These are phyloP conservation scores for Agrotis clavis DNA, from an alignment of 2,888 invertebrate species.

Conservation along the genomic window DNA sequence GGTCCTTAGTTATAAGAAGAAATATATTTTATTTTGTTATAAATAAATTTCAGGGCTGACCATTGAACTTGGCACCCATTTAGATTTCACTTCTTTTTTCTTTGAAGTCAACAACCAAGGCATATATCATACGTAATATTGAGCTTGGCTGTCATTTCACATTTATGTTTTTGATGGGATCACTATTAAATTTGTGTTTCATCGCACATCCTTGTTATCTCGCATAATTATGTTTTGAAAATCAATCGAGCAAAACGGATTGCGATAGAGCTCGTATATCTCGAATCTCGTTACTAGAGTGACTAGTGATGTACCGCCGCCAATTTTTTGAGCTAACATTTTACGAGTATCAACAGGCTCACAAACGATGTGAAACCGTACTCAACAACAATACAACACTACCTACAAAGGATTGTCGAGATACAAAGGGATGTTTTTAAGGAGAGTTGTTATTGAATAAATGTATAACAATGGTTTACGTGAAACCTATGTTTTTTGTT, in stretches of 20 bases:
- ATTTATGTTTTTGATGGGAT: too few species aligned
- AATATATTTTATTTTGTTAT: too few species aligned
- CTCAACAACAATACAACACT: constrained; percentile 36
- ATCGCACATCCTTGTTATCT: constrained; percentile 16
- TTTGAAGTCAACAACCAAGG: too few species aligned
- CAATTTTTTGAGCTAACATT: constrained; percentile 53
- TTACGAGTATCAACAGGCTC: constrained; percentile 43
- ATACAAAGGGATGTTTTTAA: constrained; percentile 36
- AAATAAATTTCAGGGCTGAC: too few species aligned
- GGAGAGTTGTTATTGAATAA: constrained; percentile 39
- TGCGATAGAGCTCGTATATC: constrained; percentile 43
- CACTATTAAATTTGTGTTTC: too few species aligned
- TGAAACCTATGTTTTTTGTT: constrained; percentile 4
- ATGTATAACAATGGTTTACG: constrained; percentile 11
- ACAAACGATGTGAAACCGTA: constrained; percentile 44
- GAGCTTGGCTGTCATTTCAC: too few species aligned
- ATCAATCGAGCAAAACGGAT: constrained; percentile 55
- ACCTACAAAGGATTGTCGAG: constrained; percentile 40
- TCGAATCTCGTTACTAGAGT: constrained; percentile 38
- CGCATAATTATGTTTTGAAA: constrained; percentile 35
- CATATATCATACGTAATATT: too few species aligned
- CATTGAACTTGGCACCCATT: too few species aligned
- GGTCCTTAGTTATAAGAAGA: too few species aligned
- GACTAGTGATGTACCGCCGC: constrained; percentile 53
- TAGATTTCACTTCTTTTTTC: too few species aligned